Evolutionary conservation across 2,113 vertebrate species (phyloP), one percentile per base, ranked within the genome.

Genomic region (Climacteris rufus): DNA sequence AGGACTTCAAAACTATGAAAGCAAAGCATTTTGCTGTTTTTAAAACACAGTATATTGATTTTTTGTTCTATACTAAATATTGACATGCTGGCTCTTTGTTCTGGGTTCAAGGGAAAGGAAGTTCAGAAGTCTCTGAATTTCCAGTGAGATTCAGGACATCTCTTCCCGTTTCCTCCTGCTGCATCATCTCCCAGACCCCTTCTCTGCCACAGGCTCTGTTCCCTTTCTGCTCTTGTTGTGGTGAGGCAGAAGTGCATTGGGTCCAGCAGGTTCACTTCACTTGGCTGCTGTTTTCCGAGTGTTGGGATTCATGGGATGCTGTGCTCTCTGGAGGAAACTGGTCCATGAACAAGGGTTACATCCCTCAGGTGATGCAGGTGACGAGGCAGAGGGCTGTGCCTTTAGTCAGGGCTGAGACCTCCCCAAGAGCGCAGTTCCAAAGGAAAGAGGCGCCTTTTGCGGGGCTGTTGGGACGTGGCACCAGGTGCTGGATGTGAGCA

Each of bases 281-380:
- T 5, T 24, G 27, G 23, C 17, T 81, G 35, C 66, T 79, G 64
- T 21, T 57, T 9, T 16, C 25, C 45, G 27, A 1, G 1, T 3
- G 52, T 2, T 54, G 65, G 40, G 40, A 17, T 40, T 47, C 24
- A 5, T 0, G 5, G 45, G 39, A 15, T 22, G 23, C 37, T 54
- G 50, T 8, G 42, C n/a, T 77, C 54, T 42, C 53, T 1, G 2
- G 45, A 39, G 37, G 17, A 1, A 1, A 23, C 22, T 54, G 45
- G 2, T 19, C 50, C 39, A 15, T 0, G 2, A 47, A 2, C 8
- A 22, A 65, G 16, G 22, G 3, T 9, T 42, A 45, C n/a, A 65
- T 23, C 13, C 19, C 52, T 24, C 4, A 3, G 1, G 5, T 30
- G 27, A 69, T 42, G 40, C 40, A 14, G 40, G 42, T 27, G 42